Evolutionary conservation across 2,113 vertebrate genomes (phyloP), one percentile per base, ranked within the genome.

Genomic region (Takifugu flavidus): DNA sequence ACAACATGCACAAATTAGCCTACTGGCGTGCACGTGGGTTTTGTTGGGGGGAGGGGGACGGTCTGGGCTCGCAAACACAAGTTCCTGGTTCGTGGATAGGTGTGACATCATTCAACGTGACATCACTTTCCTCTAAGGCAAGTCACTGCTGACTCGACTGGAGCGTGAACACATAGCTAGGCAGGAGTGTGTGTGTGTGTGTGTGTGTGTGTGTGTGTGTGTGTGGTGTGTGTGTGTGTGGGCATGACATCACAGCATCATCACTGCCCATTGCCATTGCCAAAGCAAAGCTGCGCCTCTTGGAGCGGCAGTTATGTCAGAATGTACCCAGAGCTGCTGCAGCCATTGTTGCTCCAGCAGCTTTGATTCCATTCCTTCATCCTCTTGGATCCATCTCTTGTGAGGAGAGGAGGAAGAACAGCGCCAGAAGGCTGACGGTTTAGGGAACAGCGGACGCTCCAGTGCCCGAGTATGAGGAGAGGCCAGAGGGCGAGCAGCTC

Each of bases 61-160:
- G 70, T 78, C 67, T 82, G 84, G 27, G 59, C 63, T 64, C 57
- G 55, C 15, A 20, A 20, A 20, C 20, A 20, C 68, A 72, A 76
- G 59, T 67, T 68, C 44, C 49, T 73, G 63, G 70, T 82, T 73
- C 0, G 50, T 20, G 70, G 80, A 64, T 43, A 60, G 44, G 56
- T 82, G 74, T 81, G 85, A 88, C 72, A 80, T 79, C 85, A 83
- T 83, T 62, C 62, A 63, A 74, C 76, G 72, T 84, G 88, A 85
- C 88, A 87, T 87, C 80, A 84, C 74, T 82, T 76, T 72, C 79
- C 86, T 87, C 54, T 50, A 57, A 80, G 88, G 86, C 84, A 81
- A 85, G 74, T 82, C 80, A 70, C 61, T 13, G 66, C 77, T 82
- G 70, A 82, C 72, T 75, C 62, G 59, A 82, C 50, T 77, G 68